Evolutionary conservation across 2,888 invertebrate genomes (phyloP).

Genomic region (Amphimallon solstitiale): DNA sequence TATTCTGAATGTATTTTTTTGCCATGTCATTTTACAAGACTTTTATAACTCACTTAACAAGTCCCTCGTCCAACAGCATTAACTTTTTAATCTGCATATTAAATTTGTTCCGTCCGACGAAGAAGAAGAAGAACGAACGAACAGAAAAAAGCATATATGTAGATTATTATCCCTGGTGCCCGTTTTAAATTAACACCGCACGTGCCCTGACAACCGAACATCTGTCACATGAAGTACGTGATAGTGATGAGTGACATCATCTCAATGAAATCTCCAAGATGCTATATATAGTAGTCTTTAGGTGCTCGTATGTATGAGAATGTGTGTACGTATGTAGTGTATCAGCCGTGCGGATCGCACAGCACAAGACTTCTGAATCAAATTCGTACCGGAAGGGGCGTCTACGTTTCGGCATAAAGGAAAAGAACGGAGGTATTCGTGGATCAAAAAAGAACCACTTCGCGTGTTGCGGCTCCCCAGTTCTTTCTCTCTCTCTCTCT

Average conservation of each 20-base stretch:
- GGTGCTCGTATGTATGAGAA: background rate
- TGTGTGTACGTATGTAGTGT: background rate
- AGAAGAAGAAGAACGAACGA: too few relatives aligned
- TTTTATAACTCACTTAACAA: too few relatives aligned
- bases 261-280: constrained; percentile 1
- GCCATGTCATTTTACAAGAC: too few relatives aligned
- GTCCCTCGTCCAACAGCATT: too few relatives aligned
- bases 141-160: too few relatives aligned
- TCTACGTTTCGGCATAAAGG: constrained; percentile 41
- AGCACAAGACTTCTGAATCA: constrained; percentile 39
- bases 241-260: constrained; percentile 7
- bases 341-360: constrained; percentile 11
- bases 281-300: too few relatives aligned
- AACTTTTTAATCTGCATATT: too few relatives aligned
- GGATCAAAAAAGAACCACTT: constrained; percentile 32
- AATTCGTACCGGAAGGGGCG: constrained; percentile 46
- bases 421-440: constrained; percentile 27
- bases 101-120: too few relatives aligned
- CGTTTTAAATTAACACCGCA: constrained; percentile 20
- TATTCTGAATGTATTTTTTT: too few relatives aligned
- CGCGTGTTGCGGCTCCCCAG: constrained; percentile 28
- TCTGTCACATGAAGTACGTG: constrained; percentile 17
- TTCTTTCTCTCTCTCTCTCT: too few relatives aligned
- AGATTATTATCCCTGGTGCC: too few relatives aligned
- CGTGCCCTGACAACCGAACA: constrained; percentile 16